These are phyloP conservation scores for Pocillopora grandis DNA, from an alignment of 92 coral and sea anemone genomes.

Conservation along the genomic window DNA sequence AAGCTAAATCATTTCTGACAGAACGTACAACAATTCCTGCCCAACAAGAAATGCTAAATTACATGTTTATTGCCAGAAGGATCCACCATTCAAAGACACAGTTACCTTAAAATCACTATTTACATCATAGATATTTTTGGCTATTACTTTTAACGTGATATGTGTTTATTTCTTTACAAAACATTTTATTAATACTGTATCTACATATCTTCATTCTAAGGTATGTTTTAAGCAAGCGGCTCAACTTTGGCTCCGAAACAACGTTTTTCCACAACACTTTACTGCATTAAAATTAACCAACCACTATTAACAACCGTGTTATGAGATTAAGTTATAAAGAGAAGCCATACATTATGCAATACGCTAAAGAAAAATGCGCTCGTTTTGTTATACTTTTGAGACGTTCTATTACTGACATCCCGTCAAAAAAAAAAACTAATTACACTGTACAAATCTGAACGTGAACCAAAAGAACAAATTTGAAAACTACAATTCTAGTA, in stretches of 20 bases:
- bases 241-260: neutral
- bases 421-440: too few species aligned
- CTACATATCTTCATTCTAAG: slow-evolving; percentile 7
- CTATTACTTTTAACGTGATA: neutral
- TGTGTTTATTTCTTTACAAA: slow-evolving; percentile 6
- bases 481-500: too few species aligned
- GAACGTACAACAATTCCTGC: neutral
- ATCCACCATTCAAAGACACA: neutral
- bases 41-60: neutral
- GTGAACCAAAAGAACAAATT: too few species aligned
- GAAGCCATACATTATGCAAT: neutral
- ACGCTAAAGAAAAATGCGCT: too few species aligned
- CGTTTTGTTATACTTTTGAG: too few species aligned
- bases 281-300: too few species aligned
- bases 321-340: neutral
- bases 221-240: slow-evolving; percentile 19
- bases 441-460: too few species aligned
- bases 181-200: neutral
- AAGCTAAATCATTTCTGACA: too few species aligned
- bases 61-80: neutral
- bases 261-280: neutral
- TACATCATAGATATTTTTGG: slow-evolving; percentile 4
- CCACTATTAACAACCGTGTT: neutral
- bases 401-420: too few species aligned
- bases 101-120: slow-evolving; percentile 19